phyloP scores from a whole-genome alignment of 1,140 invertebrate species.

The Ceratitis capitata region DNA sequence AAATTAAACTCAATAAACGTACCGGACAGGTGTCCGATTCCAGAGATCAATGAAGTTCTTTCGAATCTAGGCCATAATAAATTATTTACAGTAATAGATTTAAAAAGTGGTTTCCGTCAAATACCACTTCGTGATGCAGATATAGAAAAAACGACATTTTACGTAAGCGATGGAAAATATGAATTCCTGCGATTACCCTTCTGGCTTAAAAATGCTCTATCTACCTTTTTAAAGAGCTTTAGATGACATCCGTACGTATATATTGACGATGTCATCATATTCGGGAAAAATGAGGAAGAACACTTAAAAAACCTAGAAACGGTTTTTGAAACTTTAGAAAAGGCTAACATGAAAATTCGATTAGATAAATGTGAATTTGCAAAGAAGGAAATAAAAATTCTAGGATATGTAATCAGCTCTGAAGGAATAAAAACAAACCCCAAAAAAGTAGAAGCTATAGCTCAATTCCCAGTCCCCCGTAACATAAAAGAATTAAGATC shows the following conservation, averaged over 20 bases:
- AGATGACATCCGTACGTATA: background rate
- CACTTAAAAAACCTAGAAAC: too few relatives aligned
- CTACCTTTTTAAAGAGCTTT: background rate
- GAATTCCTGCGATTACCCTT: too few relatives aligned
- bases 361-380: constrained; percentile 13
- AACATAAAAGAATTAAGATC: background rate
- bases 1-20: background rate
- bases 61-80: background rate
- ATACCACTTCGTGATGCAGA: background rate
- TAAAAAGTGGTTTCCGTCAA: background rate
- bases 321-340: background rate
- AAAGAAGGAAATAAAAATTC: too few relatives aligned
- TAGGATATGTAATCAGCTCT: too few relatives aligned
- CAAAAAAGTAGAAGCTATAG: too few relatives aligned
- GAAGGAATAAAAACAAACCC: too few relatives aligned
- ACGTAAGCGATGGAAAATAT: too few relatives aligned
- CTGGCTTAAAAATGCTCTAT: too few relatives aligned
- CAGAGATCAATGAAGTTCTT: constrained; percentile 11
- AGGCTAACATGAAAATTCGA: background rate
- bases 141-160: background rate
- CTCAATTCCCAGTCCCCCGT: background rate
- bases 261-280: too few relatives aligned
- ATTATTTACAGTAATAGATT: background rate
- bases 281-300: too few relatives aligned
- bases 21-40: too few relatives aligned